Evolutionary conservation across 1,140 invertebrate species (phyloP).

Genomic region (Brachionus rotundiformis): DNA sequence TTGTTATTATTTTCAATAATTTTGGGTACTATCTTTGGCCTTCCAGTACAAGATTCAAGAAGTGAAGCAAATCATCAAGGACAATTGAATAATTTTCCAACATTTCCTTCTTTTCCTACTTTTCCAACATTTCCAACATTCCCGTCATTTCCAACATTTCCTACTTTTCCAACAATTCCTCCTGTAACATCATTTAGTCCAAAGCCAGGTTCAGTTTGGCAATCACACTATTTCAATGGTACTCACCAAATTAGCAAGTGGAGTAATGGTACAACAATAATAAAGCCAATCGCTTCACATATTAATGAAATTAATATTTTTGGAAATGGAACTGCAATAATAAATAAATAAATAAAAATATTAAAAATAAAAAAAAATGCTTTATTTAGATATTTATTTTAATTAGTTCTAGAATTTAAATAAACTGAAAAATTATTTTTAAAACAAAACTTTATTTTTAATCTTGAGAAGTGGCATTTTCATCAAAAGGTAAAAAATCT

Average conservation of each 20-base stretch:
- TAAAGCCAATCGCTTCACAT: not conserved
- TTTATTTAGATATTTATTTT: not conserved
- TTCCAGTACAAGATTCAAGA: not conserved
- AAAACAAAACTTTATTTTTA: not conserved
- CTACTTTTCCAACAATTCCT: not conserved
- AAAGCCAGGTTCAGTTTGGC: not conserved
- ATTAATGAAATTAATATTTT: not conserved
- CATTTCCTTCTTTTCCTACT: not conserved
- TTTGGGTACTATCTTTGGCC: not conserved
- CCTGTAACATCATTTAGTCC: not conserved
- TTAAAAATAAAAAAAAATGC: not conserved
- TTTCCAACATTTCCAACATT: not conserved
- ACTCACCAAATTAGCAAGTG: not conserved
- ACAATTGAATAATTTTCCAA: not conserved
- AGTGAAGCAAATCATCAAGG: not conserved
- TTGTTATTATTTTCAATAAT: no score
- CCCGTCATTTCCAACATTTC: not conserved
- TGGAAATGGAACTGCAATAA: not conserved
- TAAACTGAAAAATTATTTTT: not conserved
- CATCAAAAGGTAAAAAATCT: conserved; percentile 43
- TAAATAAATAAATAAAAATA: no score
- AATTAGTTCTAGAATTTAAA: not conserved
- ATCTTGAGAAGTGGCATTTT: conserved; percentile 18
- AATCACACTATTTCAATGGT: not conserved
- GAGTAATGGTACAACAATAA: not conserved